Base-by-base conservation (phyloP, 2,113 vertebrate genomes). In the Cyphomyrus plagiostoma region DNA sequence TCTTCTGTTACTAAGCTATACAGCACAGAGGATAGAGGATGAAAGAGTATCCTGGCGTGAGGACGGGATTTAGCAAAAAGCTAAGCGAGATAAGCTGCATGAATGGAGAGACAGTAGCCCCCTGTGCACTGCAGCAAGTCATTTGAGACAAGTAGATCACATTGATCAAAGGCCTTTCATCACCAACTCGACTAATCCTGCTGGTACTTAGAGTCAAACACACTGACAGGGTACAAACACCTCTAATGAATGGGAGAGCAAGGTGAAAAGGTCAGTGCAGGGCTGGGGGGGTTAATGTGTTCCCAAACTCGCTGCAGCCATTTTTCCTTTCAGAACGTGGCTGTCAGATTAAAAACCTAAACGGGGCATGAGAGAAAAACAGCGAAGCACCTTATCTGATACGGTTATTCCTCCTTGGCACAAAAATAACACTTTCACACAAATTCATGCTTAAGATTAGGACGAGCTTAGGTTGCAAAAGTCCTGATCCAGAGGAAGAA, bases 291-390 rank as follows among this genome's bases (percentile, higher is more conserved):
- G 23, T 91, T 92, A 92, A 91, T 90, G 91, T 93, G 93, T 91
- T 86, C 86, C 86, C 49, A 84, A 53, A 35, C 88, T 90, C 70
- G 49, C 83, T 88, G 26, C 66, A 92, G 92, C 58, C 91, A 88
- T 85, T 89, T 91, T 90, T 92, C 92, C 84, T 88, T 90, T 82
- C 92, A 91, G 91, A 94, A 93, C 92, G 93, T 94, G 94, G 91
- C 93, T 93, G 93, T 95, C 95, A 94, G 94, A 95, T 95, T 95
- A 94, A 93, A 93, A 89, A 92, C 93, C 93, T 93, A 94, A 93
- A 93, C 91, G 92, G 66, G 89, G 92, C 92, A 92, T 89, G 89
- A 93, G 95, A 93, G 94, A 91, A 93, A 96, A 93, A 94, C 95
- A 93, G 92, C 92, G 92, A 94, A 95, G 92, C 92, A 94, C 91